phyloP scores from a whole-genome alignment of 2,888 invertebrate genomes.

The Acanthopleura granulata region DNA sequence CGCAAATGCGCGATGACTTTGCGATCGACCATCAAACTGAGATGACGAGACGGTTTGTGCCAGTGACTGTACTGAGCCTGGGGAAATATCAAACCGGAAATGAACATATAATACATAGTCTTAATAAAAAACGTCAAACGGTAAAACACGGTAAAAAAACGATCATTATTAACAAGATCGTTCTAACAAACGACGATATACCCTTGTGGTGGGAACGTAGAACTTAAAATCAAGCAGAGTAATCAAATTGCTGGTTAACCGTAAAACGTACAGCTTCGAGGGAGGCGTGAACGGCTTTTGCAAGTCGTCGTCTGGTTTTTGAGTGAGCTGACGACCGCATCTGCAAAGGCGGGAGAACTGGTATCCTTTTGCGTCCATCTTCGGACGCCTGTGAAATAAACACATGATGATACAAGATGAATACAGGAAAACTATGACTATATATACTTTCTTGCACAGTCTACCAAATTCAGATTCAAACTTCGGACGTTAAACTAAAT shows the following conservation, averaged over 20 bases:
- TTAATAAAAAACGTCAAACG: no score
- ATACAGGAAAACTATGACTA: neutral
- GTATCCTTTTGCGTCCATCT: constrained; percentile 49
- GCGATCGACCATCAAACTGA: constrained; percentile 47
- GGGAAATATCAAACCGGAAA: constrained; percentile 4
- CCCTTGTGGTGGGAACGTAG: no score
- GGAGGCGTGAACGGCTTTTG: neutral
- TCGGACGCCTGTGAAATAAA: constrained; percentile 44
- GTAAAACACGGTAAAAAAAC: no score
- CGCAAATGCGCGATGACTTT: constrained; percentile 48
- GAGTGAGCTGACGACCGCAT: constrained; percentile 6
- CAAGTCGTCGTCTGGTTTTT: neutral
- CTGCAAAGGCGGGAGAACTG: constrained; percentile 47
- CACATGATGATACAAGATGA: neutral
- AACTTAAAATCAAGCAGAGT: neutral
- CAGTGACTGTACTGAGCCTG: constrained; percentile 47
- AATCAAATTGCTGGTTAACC: neutral
- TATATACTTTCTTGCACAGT: no score
- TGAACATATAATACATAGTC: no score
- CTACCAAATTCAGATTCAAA: no score
- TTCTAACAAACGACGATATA: no score
- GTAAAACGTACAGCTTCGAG: neutral
- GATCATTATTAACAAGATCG: no score
- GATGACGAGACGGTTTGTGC: constrained; percentile 42
- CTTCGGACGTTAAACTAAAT: no score